These are phyloP conservation scores for Melipona quadrifasciata DNA, from an alignment of 1,140 invertebrate species.

Conservation along the genomic window DNA sequence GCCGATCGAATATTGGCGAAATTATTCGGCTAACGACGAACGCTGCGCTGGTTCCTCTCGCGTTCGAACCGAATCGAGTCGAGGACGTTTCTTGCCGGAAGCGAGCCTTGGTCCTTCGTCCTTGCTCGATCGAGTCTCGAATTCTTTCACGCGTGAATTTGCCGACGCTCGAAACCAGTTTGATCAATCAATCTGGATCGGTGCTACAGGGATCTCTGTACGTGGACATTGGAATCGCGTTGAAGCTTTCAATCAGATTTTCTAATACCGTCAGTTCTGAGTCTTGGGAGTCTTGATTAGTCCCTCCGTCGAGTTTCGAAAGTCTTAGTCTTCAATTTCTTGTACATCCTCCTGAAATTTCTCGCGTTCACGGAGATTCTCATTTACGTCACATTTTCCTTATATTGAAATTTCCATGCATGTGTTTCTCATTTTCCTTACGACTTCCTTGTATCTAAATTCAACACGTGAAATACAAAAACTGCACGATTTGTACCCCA, in stretches of 20 bases:
- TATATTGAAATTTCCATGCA: too few species aligned
- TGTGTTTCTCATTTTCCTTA: too few species aligned
- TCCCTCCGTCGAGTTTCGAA: too few species aligned
- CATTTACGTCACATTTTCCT: too few species aligned
- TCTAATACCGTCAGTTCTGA: too few species aligned
- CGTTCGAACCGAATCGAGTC: neutral
- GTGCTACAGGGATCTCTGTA: neutral
- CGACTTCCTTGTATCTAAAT: too few species aligned
- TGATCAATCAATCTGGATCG: conserved; percentile 31
- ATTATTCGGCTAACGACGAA: conserved; percentile 18
- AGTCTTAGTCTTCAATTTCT: too few species aligned
- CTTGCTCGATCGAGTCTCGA: neutral
- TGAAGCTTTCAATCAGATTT: too few species aligned
- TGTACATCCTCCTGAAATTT: neutral
- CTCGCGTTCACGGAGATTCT: neutral
- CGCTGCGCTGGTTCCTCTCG: neutral
- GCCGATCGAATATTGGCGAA: conserved; percentile 45
- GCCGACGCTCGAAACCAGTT: neutral
- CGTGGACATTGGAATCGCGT: too few species aligned
- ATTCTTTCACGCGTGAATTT: conserved; percentile 13
- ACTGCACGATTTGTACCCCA: too few species aligned
- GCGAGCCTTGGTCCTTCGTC: neutral
- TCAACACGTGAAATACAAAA: too few species aligned
- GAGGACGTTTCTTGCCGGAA: neutral
- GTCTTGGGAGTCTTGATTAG: too few species aligned